Evolutionary conservation across 2,888 invertebrate species (phyloP).

Genomic region (Diplazon laetatorius): DNA sequence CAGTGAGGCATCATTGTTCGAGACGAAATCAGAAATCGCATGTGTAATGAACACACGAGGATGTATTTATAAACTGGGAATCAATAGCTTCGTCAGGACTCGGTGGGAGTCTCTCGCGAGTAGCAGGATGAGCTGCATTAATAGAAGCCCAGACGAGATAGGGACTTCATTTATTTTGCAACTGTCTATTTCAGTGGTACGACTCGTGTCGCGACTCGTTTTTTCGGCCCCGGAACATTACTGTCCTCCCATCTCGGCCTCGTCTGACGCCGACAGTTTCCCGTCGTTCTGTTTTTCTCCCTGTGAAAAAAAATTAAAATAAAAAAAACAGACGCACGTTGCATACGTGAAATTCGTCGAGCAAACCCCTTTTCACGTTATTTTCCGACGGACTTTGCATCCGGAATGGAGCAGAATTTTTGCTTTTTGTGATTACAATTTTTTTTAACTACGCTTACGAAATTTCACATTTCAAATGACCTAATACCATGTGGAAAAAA

Average conservation of each 20-base stretch:
- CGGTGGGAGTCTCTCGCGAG: slow-evolving; percentile 2
- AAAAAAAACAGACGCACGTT: background rate
- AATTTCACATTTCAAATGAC: background rate
- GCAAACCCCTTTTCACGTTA: background rate
- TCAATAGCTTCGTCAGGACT: slow-evolving; percentile 32
- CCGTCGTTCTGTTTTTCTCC: slow-evolving; percentile 6
- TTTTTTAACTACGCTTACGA: background rate
- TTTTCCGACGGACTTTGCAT: background rate
- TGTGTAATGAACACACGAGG: background rate
- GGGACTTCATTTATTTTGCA: slow-evolving; percentile 24
- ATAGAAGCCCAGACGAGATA: slow-evolving; percentile 13
- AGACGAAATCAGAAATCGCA: background rate
- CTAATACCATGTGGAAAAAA: background rate
- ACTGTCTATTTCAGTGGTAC: slow-evolving; percentile 20
- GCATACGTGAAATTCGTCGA: background rate
- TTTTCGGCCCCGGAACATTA: slow-evolving; percentile 13
- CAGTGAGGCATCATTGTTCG: background rate
- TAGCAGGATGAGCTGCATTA: slow-evolving; percentile 14
- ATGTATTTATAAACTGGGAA: slow-evolving; percentile 26
- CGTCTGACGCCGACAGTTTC: slow-evolving; percentile 3
- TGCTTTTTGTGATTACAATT: slow-evolving; percentile 12
- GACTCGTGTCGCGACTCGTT: slow-evolving; percentile 6
- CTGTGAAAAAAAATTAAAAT: slow-evolving; percentile 1
- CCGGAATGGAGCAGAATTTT: background rate
- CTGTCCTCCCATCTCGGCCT: slow-evolving; percentile 14